Percentiles rank a stretch among this genome's conserved stretches.
Conservation (phyloP, 2,113 vertebrate species). For the Onychostoma macrolepis region DNA sequence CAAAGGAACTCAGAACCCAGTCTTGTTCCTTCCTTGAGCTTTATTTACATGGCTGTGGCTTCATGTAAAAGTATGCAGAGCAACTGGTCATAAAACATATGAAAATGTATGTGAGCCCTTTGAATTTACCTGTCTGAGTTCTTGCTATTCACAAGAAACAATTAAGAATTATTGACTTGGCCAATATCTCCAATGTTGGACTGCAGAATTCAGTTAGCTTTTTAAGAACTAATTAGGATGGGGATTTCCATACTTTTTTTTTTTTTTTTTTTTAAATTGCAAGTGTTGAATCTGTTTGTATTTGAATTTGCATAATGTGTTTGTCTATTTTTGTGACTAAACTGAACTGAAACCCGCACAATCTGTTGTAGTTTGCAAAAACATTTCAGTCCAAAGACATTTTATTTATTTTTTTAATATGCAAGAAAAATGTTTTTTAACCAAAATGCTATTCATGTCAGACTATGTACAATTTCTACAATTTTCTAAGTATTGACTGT, state of each 20-base stretch:
- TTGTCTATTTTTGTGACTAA: background rate
- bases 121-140: background rate
- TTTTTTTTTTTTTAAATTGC: background rate
- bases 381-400: background rate
- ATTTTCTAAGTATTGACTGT: background rate
- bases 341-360: background rate
- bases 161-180: background rate
- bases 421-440: background rate
- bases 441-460: background rate
- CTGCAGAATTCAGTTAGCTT: background rate
- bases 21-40: slow-evolving; percentile 46
- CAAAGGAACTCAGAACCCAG: slow-evolving; percentile 47
- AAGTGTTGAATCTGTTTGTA: background rate
- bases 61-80: background rate
- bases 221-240: background rate
- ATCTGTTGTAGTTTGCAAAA: background rate
- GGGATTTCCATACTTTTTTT: background rate
- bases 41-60: slow-evolving; percentile 47
- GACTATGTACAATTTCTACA: background rate
- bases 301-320: background rate
- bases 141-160: background rate
- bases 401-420: background rate
- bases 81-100: background rate
- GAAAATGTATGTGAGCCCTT: background rate
- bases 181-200: background rate